These are phyloP conservation scores for Leucophora obtusa DNA, from an alignment of 2,888 invertebrate genomes.

Conservation along the genomic window DNA sequence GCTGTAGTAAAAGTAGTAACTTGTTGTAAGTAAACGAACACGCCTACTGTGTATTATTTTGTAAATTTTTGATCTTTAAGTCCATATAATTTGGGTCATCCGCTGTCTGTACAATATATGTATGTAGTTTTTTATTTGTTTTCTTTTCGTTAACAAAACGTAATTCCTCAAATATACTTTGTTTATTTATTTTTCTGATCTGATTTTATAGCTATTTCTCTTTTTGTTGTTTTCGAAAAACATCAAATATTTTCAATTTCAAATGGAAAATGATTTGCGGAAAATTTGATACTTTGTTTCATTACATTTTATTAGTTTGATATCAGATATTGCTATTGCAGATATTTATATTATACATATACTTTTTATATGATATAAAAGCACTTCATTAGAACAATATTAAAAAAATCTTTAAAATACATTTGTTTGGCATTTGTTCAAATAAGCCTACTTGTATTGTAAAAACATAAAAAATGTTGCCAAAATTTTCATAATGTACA, in stretches of 20 bases:
- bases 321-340: not conserved
- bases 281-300: constrained; percentile 2
- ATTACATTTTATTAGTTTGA: constrained; percentile 9
- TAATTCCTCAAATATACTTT: no score
- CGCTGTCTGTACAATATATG: no score
- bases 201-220: not conserved
- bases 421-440: constrained; percentile 19
- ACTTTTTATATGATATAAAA: not conserved
- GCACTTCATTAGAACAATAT: constrained; percentile 8
- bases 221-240: not conserved
- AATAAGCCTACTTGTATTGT: not conserved
- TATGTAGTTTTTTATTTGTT: no score
- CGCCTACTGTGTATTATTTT: no score
- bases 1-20: no score
- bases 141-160: no score
- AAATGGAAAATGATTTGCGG: constrained; percentile 17
- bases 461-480: constrained; percentile 6
- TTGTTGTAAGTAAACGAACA: no score
- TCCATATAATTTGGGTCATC: no score
- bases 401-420: not conserved
- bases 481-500: not conserved
- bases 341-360: constrained; percentile 4
- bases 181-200: not conserved
- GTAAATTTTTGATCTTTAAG: no score
- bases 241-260: constrained; percentile 12